Evolutionary conservation across 2,113 vertebrate species (phyloP), one percentile per base, ranked within the genome.

Genomic region (Leptobrachium ailaonicum): DNA sequence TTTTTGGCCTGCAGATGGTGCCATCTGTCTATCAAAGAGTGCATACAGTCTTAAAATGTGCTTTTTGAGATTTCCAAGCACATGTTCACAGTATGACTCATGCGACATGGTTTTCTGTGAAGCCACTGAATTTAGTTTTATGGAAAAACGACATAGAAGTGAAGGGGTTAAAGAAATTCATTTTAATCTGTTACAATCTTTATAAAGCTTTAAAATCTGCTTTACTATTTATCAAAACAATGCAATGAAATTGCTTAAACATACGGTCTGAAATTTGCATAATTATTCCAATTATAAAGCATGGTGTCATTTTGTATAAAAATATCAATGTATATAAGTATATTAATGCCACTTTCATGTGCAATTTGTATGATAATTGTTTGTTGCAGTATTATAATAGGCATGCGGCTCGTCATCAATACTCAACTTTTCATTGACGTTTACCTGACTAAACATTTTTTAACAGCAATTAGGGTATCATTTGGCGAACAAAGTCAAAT

Each of bases 391-490:
- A 66, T 13, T 66, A 43, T 66, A 76, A 50, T 76, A 76, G 32
- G 43, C 62, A 66, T 66, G 10, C 32, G 50, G 2, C 66, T 32
- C 20, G 20, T n/a, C 44, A 50, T 53, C 43, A 53, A 76, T 20
- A 67, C 41, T 58, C 58, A 69, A 63, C 54, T 71, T 69, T 53
- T 66, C 45, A 47, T 79, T 64, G 43, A 66, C 77, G 64, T 79
- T 79, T 79, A 79, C 77, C 77, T 79, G 58, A 79, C 77, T 71
- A 79, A 71, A 76, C 75, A 79, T 72, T 72, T 71, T 71, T 43
- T 58, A 72, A 53, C 68, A 79, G 77, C 77, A 79, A 79, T 79
- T 79, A 71, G 56, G 60, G 44, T 72, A 47, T 70, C 62, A 47
- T 62, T 68, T 63, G 67, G 4, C 54, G 58, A 77, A 71, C 76